Evolutionary conservation across 30 jellyfish, hydroid and myxozoan species (phyloP), one percentile per base, ranked within the genome.

Genomic region (Calvadosia cruxmelitensis): DNA sequence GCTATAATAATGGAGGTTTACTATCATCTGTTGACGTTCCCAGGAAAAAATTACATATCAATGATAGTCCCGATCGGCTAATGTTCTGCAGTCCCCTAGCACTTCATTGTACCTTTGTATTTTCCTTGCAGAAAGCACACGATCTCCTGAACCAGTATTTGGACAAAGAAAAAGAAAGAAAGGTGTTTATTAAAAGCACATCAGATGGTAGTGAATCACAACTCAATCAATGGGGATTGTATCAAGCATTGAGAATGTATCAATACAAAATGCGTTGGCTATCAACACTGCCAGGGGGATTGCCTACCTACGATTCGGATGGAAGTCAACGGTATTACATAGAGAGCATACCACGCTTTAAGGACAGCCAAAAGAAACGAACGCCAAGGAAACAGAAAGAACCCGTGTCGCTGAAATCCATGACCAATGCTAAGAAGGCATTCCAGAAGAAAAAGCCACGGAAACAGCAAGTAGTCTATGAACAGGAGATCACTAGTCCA

Each of bases 241-340:
- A 78, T 70, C 81, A 78, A n/a, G 91, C 91, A 27, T 69, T 63
- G 72, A 31, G 82, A 53, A 78, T 78, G 81, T 33, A 78, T 49
- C 64, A 78, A 81, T 64, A 33, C 61, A 78, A 78, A 53, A 57
- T 36, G 72, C 34, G 30, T 29, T 78, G 91, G 91, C 70, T 78
- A 12, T 70, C 52, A 26, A 52, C 20, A 5, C 57, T 42, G 20
- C 57, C 57, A 42, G 57, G 57, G 20, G 57, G 15, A 42, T 42
- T 42, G 20, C 57, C 57, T 10, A 42, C 57, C 57, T 42, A 42
- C 20, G 57, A 42, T 42, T 42, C 57, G 20, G 57, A 42, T 20
- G 57, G 57, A 42, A 5, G 15, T 20, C 57, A 42, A 42, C 10
- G 10, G 57, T 42, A 20, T 42, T 42, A 42, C 20, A 10, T 42